phyloP scores from a whole-genome alignment of 2,797 vertebrate species.

The Rachycentron canadum region DNA sequence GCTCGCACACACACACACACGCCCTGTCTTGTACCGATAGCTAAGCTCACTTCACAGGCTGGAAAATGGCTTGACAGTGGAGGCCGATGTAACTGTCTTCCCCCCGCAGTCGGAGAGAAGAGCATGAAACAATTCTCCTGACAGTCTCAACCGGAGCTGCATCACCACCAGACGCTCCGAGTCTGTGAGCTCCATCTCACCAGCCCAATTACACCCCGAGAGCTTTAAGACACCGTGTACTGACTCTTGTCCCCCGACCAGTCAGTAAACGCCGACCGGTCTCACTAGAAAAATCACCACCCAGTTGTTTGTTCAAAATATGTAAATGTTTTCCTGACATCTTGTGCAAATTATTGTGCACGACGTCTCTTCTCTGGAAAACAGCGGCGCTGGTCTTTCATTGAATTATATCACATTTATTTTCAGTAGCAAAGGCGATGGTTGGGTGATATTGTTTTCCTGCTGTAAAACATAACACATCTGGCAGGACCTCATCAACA shows the following conservation, averaged over 20 bases:
- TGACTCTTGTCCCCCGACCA: neutral
- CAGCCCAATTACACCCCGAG: conserved; percentile 45
- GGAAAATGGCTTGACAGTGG: conserved; percentile 47
- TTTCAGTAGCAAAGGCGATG: too few relatives aligned
- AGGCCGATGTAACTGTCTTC: conserved; percentile 51
- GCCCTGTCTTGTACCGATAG: conserved; percentile 32
- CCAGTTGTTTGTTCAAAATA: conserved; percentile 13
- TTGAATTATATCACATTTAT: neutral
- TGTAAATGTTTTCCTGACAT: neutral
- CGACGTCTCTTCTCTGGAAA: neutral
- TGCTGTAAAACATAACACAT: neutral
- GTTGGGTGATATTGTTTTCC: neutral
- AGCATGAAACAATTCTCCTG: conserved; percentile 64
- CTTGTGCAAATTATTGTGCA: neutral
- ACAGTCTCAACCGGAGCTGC: conserved; percentile 53
- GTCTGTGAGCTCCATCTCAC: conserved; percentile 52
- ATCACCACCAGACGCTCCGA: conserved; percentile 34
- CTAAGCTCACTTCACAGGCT: conserved; percentile 57
- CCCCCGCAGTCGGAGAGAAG: conserved; percentile 46
- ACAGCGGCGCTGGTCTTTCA: neutral
- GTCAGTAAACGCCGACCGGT: conserved; percentile 12
- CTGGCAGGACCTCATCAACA: neutral
- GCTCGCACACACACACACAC: conserved; percentile 7
- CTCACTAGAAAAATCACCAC: neutral
- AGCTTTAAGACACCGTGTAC: conserved; percentile 32